These are phyloP conservation scores for Pollenia amentaria DNA, from an alignment of 2,888 invertebrate genomes.

Conservation along the genomic window DNA sequence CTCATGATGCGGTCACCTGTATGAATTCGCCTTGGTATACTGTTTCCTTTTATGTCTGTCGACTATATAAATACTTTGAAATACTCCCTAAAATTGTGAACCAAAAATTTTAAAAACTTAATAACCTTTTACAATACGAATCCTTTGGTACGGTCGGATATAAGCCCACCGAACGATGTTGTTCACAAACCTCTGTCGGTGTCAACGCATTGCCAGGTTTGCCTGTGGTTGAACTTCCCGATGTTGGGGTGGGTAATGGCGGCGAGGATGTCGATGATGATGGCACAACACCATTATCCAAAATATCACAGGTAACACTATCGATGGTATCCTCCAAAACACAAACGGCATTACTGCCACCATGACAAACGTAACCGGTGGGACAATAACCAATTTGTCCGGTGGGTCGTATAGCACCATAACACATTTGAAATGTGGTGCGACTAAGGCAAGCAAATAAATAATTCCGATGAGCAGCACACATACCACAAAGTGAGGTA, in stretches of 20 bases:
- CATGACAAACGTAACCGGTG: slow-evolving; percentile 78
- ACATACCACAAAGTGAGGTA: slow-evolving; percentile 80
- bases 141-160: slow-evolving; percentile 79
- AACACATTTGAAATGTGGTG: slow-evolving; percentile 81
- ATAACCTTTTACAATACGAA: slow-evolving; percentile 79
- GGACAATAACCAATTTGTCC: slow-evolving; percentile 80
- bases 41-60: too few relatives aligned
- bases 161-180: slow-evolving; percentile 76
- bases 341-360: slow-evolving; percentile 78
- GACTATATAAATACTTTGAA: neutral
- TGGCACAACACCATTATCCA: slow-evolving; percentile 69
- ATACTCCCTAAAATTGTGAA: neutral
- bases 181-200: slow-evolving; percentile 77
- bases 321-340: slow-evolving; percentile 68
- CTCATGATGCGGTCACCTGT: too few relatives aligned
- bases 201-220: slow-evolving; percentile 63
- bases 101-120: neutral
- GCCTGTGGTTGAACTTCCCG: slow-evolving; percentile 24
- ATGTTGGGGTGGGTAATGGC: slow-evolving; percentile 17
- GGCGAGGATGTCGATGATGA: slow-evolving; percentile 31
- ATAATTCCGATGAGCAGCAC: slow-evolving; percentile 80
- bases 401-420: slow-evolving; percentile 79
- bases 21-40: too few relatives aligned
- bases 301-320: slow-evolving; percentile 79
- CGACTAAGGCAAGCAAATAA: slow-evolving; percentile 81